Percentiles rank a stretch among this genome's conserved stretches.
phyloP scores from a whole-genome alignment of 2,888 invertebrate genomes.

The Euphydryas editha region DNA sequence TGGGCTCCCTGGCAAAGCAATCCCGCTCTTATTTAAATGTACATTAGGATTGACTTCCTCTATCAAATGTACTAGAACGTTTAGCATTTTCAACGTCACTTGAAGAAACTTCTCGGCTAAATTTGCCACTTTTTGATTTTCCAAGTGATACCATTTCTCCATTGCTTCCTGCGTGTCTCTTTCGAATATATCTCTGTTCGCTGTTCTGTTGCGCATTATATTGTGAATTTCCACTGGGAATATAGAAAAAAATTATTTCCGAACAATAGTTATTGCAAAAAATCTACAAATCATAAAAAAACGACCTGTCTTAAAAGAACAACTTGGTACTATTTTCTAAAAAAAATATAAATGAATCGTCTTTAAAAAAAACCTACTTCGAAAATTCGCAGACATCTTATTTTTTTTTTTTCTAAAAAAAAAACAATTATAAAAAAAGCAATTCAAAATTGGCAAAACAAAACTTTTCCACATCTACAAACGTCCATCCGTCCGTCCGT shows the following conservation, averaged over 20 bases:
- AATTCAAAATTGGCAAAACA: too few relatives aligned
- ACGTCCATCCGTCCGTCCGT: too few relatives aligned
- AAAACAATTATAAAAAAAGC: too few relatives aligned
- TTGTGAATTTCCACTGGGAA: constrained; percentile 76
- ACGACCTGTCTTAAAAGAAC: too few relatives aligned
- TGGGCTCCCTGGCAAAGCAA: constrained; percentile 84
- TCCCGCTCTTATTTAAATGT: constrained; percentile 73
- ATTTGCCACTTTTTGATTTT: constrained; percentile 69
- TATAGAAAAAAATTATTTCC: neutral
- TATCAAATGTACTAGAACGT: constrained; percentile 89
- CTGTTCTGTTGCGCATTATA: constrained; percentile 66
- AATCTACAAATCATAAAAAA: neutral
- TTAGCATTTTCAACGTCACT: constrained; percentile 88
- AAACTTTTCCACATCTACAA: too few relatives aligned
- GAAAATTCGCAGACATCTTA: too few relatives aligned
- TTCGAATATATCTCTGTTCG: constrained; percentile 71
- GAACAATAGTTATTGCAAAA: neutral
- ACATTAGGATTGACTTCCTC: constrained; percentile 86
- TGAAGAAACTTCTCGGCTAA: constrained; percentile 86
- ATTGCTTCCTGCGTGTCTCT: constrained; percentile 60
- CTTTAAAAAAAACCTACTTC: too few relatives aligned
- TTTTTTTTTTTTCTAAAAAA: too few relatives aligned
- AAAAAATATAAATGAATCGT: too few relatives aligned
- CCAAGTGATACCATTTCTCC: constrained; percentile 75
- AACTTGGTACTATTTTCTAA: too few relatives aligned